These are phyloP conservation scores for Lasioglossum villosulum DNA, from an alignment of 2,888 invertebrate species.

Conservation along the genomic window DNA sequence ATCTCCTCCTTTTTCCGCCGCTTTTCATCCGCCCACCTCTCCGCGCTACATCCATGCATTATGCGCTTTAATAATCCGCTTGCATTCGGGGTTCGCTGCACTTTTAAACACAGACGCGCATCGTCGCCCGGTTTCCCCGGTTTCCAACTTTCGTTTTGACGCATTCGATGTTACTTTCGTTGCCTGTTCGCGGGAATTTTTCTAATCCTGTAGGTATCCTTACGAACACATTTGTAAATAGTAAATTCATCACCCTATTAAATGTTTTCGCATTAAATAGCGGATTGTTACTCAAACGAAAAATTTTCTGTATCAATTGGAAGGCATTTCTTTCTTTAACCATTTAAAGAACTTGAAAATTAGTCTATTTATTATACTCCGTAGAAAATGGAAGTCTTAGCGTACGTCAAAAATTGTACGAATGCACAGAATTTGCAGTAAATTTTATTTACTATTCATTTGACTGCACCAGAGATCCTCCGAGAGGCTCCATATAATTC, in stretches of 20 bases:
- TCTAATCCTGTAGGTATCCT: too few species aligned
- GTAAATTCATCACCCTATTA: background rate
- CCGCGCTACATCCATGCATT: background rate
- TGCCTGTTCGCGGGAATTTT: background rate
- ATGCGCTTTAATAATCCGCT: slow-evolving; percentile 1
- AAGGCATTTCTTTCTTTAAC: too few species aligned
- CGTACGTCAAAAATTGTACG: background rate
- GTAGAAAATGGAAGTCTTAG: too few species aligned
- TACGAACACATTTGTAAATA: background rate
- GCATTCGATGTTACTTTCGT: background rate
- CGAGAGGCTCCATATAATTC: background rate
- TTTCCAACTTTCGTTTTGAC: background rate
- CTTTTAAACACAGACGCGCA: background rate
- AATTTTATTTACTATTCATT: background rate
- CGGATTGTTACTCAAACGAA: too few species aligned
- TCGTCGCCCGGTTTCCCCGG: background rate
- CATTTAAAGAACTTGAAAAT: too few species aligned
- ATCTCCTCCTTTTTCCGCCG: background rate
- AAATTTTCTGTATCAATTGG: too few species aligned
- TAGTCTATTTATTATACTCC: too few species aligned
- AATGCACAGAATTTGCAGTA: background rate
- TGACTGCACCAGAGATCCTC: background rate
- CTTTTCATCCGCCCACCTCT: background rate
- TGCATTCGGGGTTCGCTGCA: background rate
- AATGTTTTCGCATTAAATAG: too few species aligned